Base-by-base conservation (phyloP, 2,113 vertebrate species). In the Synchiropus splendidus region DNA sequence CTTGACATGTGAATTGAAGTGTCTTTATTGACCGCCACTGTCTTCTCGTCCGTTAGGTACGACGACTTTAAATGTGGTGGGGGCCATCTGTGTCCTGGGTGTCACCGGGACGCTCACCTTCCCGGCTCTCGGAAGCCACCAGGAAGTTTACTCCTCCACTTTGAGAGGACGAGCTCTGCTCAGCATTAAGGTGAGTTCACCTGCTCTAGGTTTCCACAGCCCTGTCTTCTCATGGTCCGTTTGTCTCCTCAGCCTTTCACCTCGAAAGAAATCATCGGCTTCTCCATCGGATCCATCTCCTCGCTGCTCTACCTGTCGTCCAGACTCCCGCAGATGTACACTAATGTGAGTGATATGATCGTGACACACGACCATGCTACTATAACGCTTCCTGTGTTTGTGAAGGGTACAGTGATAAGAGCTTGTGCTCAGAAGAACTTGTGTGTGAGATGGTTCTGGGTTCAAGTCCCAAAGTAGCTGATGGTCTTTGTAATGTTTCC, bases 241-340 rank as follows among this genome's bases (percentile, higher is more conserved):
- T n/a, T 51, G 40, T 56, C 27, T 1, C 39, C 60, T 18, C 75
- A 97, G 92, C 60, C 82, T 9, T 93, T 95, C 74, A 86, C 65
- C 17, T 60, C 64, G 17, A 84, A 75, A 16, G 89, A 96, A 61
- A 88, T 94, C 12, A 12, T 90, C 0, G 95, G 95, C 6, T 92
- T 94, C 9, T 31, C 72, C 17, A 79, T 97, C 0, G 94, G 95
- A 18, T 94, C 92, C 0, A 0, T 92, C 41, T 97, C 94, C 3
- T 93, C 92, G 0, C 17, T 92, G 39, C 83, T 97, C 2, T 99
- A 97, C 77, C 84, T 98, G 45, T 73, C 70, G 33, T 97, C 94
- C 51, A 84, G 95, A 10, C 50, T 92, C 13, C 93, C 95, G 1
- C 94, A 97, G 82, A 90, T 99, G 42, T 78, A 80, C 72, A 98